Evolutionary conservation across 2,888 invertebrate genomes (phyloP).

Genomic region (Nomada fabriciana): DNA sequence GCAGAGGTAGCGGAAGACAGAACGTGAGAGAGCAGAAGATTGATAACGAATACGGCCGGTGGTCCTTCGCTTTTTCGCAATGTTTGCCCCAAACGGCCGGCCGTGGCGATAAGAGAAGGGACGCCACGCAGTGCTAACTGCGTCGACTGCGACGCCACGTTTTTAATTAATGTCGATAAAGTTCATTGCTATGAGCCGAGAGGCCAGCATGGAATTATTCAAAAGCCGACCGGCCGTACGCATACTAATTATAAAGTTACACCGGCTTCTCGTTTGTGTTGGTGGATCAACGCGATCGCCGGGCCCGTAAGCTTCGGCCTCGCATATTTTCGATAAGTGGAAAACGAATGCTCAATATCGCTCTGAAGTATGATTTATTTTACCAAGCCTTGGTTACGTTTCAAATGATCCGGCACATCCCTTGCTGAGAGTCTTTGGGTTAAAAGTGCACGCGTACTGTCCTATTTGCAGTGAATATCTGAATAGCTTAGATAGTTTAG

Average conservation of each 20-base stretch:
- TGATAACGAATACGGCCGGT: constrained; percentile 82
- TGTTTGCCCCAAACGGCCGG: constrained; percentile 81
- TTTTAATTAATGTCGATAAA: constrained; percentile 79
- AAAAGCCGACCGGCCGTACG: constrained; percentile 71
- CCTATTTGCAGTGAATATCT: no score
- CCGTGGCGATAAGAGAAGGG: constrained; percentile 78
- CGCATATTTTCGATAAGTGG: constrained; percentile 36
- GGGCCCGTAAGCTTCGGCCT: constrained; percentile 45
- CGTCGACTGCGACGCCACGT: constrained; percentile 76
- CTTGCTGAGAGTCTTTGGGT: no score
- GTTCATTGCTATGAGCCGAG: constrained; percentile 70
- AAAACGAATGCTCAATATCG: not conserved
- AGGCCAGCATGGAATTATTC: constrained; percentile 69
- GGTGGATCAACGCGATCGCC: constrained; percentile 64
- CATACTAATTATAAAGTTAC: constrained; percentile 74
- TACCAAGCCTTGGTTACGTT: no score
- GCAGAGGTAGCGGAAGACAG: constrained; percentile 57
- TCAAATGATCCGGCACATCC: no score
- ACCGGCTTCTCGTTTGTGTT: constrained; percentile 63
- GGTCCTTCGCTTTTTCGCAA: constrained; percentile 83
- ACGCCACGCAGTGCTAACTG: constrained; percentile 68
- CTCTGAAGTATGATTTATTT: no score
- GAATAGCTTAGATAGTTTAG: no score
- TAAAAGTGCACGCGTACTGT: no score
- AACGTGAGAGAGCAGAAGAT: constrained; percentile 75